These are phyloP conservation scores for Chaunax sp. DNA, from an alignment of 2,797 vertebrate species.

Conservation along the genomic window DNA sequence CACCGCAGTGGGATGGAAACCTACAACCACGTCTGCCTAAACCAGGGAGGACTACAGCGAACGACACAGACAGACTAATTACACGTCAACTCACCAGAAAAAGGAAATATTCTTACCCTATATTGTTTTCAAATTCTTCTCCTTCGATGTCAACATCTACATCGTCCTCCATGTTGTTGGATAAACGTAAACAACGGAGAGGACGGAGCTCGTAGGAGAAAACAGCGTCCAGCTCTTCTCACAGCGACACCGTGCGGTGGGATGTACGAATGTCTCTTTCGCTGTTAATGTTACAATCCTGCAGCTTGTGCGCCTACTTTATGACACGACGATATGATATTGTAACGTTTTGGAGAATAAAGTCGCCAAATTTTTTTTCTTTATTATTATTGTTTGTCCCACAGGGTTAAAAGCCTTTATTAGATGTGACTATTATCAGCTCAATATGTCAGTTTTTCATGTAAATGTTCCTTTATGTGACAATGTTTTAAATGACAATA, in stretches of 20 bases:
- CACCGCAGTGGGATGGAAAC: neutral
- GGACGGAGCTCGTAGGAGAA: neutral
- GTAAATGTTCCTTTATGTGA: too few relatives aligned
- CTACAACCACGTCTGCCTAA: neutral
- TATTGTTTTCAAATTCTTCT: constrained; percentile 72
- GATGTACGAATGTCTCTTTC: neutral
- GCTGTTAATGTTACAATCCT: too few relatives aligned
- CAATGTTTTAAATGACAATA: too few relatives aligned
- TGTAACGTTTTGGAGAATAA: too few relatives aligned
- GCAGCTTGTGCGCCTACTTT: too few relatives aligned
- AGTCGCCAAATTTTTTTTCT: too few relatives aligned
- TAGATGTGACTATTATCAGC: too few relatives aligned
- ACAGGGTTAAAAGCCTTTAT: too few relatives aligned
- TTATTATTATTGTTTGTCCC: too few relatives aligned
- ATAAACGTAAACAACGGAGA: constrained; percentile 54
- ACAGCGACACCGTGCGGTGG: constrained; percentile 66
- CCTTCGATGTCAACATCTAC: constrained; percentile 86
- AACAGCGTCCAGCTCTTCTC: neutral
- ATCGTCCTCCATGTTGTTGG: constrained; percentile 84
- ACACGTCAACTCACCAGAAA: fast-evolving
- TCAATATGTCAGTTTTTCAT: too few relatives aligned
- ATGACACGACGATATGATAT: too few relatives aligned
- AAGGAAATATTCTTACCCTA: constrained; percentile 53
- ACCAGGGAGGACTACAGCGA: fast-evolving
- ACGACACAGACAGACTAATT: fast-evolving